Conservation (phyloP, 2,888 invertebrate species). For the Tupiocoris notatus region DNA sequence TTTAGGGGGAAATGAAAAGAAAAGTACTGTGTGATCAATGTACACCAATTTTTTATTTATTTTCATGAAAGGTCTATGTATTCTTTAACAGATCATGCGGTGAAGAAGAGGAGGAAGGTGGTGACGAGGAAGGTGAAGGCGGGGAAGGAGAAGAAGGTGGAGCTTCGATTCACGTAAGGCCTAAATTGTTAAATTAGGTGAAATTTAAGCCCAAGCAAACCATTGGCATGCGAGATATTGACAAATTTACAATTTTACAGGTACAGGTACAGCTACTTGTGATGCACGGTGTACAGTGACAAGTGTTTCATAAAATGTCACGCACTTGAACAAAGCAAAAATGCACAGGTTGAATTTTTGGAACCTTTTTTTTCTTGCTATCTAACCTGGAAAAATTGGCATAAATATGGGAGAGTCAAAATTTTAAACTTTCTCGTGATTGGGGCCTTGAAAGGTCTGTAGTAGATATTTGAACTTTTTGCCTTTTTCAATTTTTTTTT, state of each 20-base stretch:
- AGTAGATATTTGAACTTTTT: neutral
- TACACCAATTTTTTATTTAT: too few species aligned
- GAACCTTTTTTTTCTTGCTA: neutral
- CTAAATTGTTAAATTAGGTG: neutral
- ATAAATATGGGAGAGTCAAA: neutral
- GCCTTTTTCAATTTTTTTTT: neutral
- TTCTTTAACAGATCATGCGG: slow-evolving; percentile 90
- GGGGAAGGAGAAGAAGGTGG: slow-evolving; percentile 70
- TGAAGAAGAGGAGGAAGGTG: slow-evolving; percentile 95
- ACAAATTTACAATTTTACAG: neutral
- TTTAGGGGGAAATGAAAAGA: too few species aligned
- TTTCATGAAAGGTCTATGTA: too few species aligned
- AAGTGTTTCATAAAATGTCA: neutral
- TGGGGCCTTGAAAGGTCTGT: neutral
- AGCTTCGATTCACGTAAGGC: slow-evolving; percentile 88
- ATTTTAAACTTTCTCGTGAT: neutral
- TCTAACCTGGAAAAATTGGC: neutral
- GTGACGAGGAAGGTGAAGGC: slow-evolving; percentile 74
- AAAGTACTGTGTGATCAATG: too few species aligned
- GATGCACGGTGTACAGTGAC: neutral
- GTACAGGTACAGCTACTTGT: neutral
- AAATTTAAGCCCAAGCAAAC: neutral
- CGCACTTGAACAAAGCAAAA: neutral
- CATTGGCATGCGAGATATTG: neutral
- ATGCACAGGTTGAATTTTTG: neutral